Evolutionary conservation across 2,888 invertebrate species (phyloP).

Genomic region (Antheraea assamensis): DNA sequence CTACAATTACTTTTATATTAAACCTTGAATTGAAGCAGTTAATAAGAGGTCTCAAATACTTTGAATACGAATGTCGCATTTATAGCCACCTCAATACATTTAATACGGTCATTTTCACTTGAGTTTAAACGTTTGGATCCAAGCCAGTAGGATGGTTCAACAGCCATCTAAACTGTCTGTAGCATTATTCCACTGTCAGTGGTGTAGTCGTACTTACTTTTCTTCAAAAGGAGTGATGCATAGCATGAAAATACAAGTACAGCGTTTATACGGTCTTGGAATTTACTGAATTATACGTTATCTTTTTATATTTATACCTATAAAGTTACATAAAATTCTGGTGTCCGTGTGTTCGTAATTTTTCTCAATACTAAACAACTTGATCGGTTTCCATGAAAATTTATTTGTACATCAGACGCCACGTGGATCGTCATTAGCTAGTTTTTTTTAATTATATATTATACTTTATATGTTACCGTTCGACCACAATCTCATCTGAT

Average conservation of each 20-base stretch:
- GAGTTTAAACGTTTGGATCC: slow-evolving; percentile 56
- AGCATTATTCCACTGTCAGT: neutral
- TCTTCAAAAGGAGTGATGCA: neutral
- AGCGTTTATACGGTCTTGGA: neutral
- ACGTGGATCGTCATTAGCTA: too few relatives aligned
- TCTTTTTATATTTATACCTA: too few relatives aligned
- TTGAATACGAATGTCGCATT: neutral
- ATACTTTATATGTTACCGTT: too few relatives aligned
- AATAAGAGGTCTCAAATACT: neutral
- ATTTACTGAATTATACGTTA: neutral
- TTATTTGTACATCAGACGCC: too few relatives aligned
- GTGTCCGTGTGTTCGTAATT: too few relatives aligned
- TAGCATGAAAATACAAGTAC: neutral
- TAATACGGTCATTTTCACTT: slow-evolving; percentile 42
- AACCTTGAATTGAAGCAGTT: neutral
- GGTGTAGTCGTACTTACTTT: neutral
- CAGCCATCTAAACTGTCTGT: slow-evolving; percentile 44
- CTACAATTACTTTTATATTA: neutral
- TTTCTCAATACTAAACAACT: too few relatives aligned
- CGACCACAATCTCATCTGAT: too few relatives aligned
- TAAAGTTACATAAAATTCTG: too few relatives aligned
- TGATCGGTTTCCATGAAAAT: too few relatives aligned
- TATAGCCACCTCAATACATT: slow-evolving; percentile 30
- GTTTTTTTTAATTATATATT: too few relatives aligned
- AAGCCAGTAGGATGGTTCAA: slow-evolving; percentile 44